Conservation (phyloP, 2,888 invertebrate genomes). For the Hyposoter didymator region DNA sequence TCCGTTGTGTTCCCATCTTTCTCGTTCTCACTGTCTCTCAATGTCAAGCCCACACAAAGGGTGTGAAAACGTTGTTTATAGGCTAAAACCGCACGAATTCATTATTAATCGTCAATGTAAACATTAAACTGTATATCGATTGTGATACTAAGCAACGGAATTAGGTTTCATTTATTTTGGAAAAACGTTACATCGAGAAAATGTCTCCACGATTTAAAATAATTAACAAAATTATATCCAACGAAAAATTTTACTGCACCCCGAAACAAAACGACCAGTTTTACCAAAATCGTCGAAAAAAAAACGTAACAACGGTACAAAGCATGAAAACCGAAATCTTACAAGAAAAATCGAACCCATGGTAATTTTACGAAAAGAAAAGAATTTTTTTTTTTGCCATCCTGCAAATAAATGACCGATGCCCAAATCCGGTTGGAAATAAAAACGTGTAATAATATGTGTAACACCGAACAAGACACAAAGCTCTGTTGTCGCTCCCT, state of each 20-base stretch:
- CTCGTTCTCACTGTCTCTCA: slow-evolving; percentile 20
- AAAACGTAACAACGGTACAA: background rate
- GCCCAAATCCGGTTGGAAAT: slow-evolving; percentile 18
- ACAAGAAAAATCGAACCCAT: background rate
- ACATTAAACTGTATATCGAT: slow-evolving; percentile 38
- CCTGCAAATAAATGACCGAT: background rate
- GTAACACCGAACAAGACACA: slow-evolving; percentile 5
- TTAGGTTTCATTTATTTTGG: background rate
- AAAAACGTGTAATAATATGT: slow-evolving; percentile 41
- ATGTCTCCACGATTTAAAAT: background rate
- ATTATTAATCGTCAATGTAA: slow-evolving; percentile 19
- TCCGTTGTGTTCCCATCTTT: background rate
- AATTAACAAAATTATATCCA: background rate
- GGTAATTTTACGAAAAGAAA: background rate
- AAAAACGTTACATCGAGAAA: background rate
- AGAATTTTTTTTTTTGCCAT: background rate
- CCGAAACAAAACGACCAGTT: background rate
- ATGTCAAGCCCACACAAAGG: background rate
- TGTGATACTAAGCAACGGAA: slow-evolving; percentile 53
- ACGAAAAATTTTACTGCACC: background rate
- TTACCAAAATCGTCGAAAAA: too few relatives aligned
- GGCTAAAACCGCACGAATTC: slow-evolving; percentile 35
- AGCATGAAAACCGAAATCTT: background rate
- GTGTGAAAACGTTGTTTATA: slow-evolving; percentile 34
- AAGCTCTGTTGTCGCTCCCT: slow-evolving; percentile 27